A percentile compares a stretch with the other conserved stretches of the same genome.
phyloP scores from a whole-genome alignment of 2,888 invertebrate genomes.

The Cylloceria caligata region DNA sequence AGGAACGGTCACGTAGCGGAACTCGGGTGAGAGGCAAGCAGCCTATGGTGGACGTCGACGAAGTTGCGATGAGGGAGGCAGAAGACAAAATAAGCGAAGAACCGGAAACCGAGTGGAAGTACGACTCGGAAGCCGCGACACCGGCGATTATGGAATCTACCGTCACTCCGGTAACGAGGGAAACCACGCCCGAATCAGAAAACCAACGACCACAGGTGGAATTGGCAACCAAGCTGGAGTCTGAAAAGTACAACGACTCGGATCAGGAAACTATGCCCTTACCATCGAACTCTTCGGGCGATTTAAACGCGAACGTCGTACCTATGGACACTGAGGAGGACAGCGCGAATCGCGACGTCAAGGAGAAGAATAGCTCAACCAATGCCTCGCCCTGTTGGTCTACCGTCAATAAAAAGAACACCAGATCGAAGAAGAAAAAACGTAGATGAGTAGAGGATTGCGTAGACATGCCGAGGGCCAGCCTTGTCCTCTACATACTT shows the following conservation, averaged over 20 bases:
- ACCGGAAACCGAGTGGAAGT: slow-evolving; percentile 59
- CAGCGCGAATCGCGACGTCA: slow-evolving; percentile 65
- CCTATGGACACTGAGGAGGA: slow-evolving; percentile 75
- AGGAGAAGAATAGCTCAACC: slow-evolving; percentile 63
- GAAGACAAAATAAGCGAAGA: slow-evolving; percentile 55
- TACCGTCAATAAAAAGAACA: slow-evolving; percentile 77
- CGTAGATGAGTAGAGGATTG: slow-evolving; percentile 84
- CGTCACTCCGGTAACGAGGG: slow-evolving; percentile 61
- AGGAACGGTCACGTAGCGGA: slow-evolving; percentile 15
- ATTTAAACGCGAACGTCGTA: slow-evolving; percentile 76
- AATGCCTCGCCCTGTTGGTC: slow-evolving; percentile 65
- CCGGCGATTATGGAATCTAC: slow-evolving; percentile 25
- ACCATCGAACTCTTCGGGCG: slow-evolving; percentile 79
- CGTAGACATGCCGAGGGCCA: slow-evolving; percentile 83
- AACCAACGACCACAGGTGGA: background rate
- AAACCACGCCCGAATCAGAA: slow-evolving; percentile 61
- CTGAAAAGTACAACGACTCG: slow-evolving; percentile 76
- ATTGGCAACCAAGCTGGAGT: slow-evolving; percentile 54
- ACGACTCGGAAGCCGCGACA: slow-evolving; percentile 83
- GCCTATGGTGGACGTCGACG: slow-evolving; percentile 4
- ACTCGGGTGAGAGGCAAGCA: slow-evolving; percentile 17
- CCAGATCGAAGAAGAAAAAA: slow-evolving; percentile 82
- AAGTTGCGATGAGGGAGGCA: background rate
- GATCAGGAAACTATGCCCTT: slow-evolving; percentile 74
- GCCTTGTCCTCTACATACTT: slow-evolving; percentile 83